Base-by-base conservation (phyloP, 2,888 invertebrate genomes). In the Melitaea athalia region DNA sequence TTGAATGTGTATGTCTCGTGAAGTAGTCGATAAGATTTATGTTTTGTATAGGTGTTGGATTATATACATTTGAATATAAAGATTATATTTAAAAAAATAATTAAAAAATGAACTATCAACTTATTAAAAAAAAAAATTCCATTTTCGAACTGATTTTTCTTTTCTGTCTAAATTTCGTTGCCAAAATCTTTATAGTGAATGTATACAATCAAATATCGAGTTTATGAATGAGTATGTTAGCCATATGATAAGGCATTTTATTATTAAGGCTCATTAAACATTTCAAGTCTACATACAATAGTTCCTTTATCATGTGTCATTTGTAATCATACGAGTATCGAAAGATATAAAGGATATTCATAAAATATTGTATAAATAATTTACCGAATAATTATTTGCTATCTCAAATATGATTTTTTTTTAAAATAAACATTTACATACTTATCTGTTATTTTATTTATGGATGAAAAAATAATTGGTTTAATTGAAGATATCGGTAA, bases 281-380 rank as follows among this genome's bases (percentile, higher is more conserved):
- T 89, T 87, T 90, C 89, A 87, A 89, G 87, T 91, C 85, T 85
- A 86, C 82, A 86, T 89, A 85, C 92, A 90, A 93, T 89, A 92
- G 93, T 93, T 93, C 93, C 93, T 93, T 89, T 91, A 83, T 89
- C 85, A 91, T 91, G 93, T 93, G 93, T 93, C 92, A 92, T 93
- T 86, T 89, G 79, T 89, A 87, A 86, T 86, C 87, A 84, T 89
- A 89, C 83, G 82, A 85, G 82, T 89, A 85, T 86, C 84, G 82
- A 85, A 85, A 81, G 79, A 85, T 78, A 83, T 82, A 84, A 86
- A 84, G 85, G 82, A 85, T 89, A 84, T 86, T 87, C 85, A 85
- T 86, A 85, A 82, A 83, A 85, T 85, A 85, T 83, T 90, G 87
- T 90, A 87, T 87, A 88, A 86, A 86, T 87, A 88, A 87, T 86